phyloP scores from a whole-genome alignment of 2,113 vertebrate species.

The Rhea americana region DNA sequence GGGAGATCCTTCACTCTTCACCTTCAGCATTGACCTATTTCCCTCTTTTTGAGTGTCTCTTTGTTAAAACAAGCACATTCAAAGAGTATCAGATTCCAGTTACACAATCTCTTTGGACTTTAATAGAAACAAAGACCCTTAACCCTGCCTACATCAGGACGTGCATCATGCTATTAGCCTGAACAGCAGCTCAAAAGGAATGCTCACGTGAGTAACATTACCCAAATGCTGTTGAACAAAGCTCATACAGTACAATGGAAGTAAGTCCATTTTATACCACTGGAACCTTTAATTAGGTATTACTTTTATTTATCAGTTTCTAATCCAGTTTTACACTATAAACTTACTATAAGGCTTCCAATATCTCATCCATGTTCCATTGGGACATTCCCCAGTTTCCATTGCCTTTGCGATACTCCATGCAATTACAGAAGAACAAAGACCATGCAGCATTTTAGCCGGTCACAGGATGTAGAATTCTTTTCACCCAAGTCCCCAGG shows the following conservation, averaged over 20 bases:
- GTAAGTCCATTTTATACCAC: background rate
- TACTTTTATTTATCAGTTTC: slow-evolving; percentile 10
- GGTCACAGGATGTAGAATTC: background rate
- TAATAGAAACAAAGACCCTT: slow-evolving; percentile 4
- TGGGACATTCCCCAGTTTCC: background rate
- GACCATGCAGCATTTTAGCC: background rate
- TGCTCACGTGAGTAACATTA: background rate
- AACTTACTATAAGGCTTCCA: background rate
- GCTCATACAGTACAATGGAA: background rate
- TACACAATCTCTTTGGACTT: background rate
- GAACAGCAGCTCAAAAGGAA: background rate
- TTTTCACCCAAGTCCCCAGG: background rate
- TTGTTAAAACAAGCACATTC: background rate
- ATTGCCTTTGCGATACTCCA: background rate
- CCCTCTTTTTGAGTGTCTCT: background rate
- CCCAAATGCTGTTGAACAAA: background rate
- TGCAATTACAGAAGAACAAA: background rate
- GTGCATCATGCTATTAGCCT: background rate
- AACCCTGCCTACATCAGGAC: background rate
- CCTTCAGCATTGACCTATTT: background rate
- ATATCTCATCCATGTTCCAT: background rate
- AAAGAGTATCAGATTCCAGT: background rate
- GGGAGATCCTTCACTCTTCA: background rate
- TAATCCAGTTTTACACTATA: background rate
- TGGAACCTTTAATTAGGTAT: background rate